phyloP scores from a whole-genome alignment of 2,888 invertebrate species.

The Cheilosia variabilis region DNA sequence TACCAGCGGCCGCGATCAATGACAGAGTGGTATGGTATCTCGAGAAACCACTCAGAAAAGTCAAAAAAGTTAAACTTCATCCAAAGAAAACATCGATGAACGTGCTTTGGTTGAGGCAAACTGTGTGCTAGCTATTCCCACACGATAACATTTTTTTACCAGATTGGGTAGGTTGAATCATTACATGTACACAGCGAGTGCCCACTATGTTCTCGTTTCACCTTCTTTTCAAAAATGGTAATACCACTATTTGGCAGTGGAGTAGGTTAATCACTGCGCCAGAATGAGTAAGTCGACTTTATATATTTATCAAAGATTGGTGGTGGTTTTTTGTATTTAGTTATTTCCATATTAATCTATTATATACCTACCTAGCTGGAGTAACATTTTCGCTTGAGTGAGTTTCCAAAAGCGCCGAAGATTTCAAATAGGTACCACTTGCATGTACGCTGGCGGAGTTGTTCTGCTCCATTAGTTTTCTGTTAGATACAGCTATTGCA shows the following conservation, averaged over 20 bases:
- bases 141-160: slow-evolving; percentile 69
- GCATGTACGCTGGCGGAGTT: slow-evolving; percentile 23
- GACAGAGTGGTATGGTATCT: slow-evolving; percentile 18
- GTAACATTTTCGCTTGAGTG: slow-evolving; percentile 54
- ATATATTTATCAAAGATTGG: slow-evolving; percentile 21
- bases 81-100: slow-evolving; percentile 38
- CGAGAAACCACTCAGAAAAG: slow-evolving; percentile 56
- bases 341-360: background rate
- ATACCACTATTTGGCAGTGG: slow-evolving; percentile 71
- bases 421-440: slow-evolving; percentile 1
- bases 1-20: slow-evolving; percentile 16
- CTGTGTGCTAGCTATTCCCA: slow-evolving; percentile 64
- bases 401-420: slow-evolving; percentile 24
- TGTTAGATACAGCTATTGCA: slow-evolving; percentile 33
- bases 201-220: slow-evolving; percentile 67
- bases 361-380: background rate
- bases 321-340: slow-evolving; percentile 31
- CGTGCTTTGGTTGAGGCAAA: slow-evolving; percentile 44
- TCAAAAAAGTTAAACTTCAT: slow-evolving; percentile 31
- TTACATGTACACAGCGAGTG: slow-evolving; percentile 50
- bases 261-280: slow-evolving; percentile 73
- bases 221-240: slow-evolving; percentile 69
- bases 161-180: slow-evolving; percentile 72
- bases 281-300: slow-evolving; percentile 51
- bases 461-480: slow-evolving; percentile 64